A percentile compares a stretch with the other conserved stretches of the same genome.
Evolutionary conservation across 2,888 invertebrate species (phyloP).

Genomic region (Trichacis sp.): DNA sequence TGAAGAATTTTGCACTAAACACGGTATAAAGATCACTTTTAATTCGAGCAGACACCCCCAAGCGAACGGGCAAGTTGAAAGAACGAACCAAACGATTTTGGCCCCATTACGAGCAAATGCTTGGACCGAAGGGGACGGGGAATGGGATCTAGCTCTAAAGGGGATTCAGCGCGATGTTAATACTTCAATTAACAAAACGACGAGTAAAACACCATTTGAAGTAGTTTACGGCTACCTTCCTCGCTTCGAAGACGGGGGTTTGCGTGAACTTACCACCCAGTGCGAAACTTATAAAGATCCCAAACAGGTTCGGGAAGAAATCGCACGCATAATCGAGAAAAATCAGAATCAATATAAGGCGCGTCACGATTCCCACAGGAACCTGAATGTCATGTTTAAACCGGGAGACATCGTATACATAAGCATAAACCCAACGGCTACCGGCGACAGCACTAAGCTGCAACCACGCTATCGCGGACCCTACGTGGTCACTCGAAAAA

Average conservation of each 20-base stretch:
- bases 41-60: slow-evolving; percentile 21
- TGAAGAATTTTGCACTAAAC: slow-evolving; percentile 19
- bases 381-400: neutral
- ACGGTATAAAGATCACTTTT: slow-evolving; percentile 12
- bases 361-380: slow-evolving; percentile 15
- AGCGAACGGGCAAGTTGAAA: slow-evolving; percentile 10
- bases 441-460: slow-evolving; percentile 25
- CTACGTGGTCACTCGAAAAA: slow-evolving; percentile 2
- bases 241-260: slow-evolving; percentile 3
- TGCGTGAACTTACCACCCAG: slow-evolving; percentile 6
- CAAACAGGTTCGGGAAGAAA: slow-evolving; percentile 1
- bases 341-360: slow-evolving; percentile 19
- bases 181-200: slow-evolving; percentile 13
- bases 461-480: slow-evolving; percentile 22
- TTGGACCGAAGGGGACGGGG: neutral
- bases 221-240: slow-evolving; percentile 16
- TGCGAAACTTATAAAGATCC: slow-evolving; percentile 12
- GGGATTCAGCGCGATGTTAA: neutral
- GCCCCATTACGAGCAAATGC: slow-evolving; percentile 14
- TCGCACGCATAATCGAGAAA: neutral
- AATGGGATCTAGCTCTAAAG: neutral
- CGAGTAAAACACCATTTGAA: slow-evolving; percentile 10
- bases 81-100: slow-evolving; percentile 11
- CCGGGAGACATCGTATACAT: slow-evolving; percentile 18
- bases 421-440: slow-evolving; percentile 14